These are phyloP conservation scores for Macaria liturata DNA, from an alignment of 2,888 invertebrate species.

Conservation along the genomic window DNA sequence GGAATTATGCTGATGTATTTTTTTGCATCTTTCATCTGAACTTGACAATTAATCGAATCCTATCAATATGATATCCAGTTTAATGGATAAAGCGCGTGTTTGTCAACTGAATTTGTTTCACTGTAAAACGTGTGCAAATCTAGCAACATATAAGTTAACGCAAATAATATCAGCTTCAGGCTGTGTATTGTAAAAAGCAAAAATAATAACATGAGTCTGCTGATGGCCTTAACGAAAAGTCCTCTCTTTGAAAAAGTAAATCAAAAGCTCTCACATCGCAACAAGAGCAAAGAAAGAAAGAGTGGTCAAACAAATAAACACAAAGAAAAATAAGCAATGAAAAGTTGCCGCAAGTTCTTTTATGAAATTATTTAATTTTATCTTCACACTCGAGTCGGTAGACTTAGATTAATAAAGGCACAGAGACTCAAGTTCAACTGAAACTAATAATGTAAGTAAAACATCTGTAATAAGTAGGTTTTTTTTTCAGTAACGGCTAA, in stretches of 20 bases:
- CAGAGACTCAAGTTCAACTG: background rate
- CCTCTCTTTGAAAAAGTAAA: conserved; percentile 1
- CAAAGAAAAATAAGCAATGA: conserved; percentile 18
- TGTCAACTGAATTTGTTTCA: too few relatives aligned
- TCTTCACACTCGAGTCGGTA: conserved; percentile 18
- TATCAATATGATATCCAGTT: too few relatives aligned
- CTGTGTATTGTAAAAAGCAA: background rate
- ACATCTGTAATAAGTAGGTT: too few relatives aligned
- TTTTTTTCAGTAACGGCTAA: too few relatives aligned
- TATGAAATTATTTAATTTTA: conserved; percentile 22
- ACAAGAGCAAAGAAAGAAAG: conserved; percentile 9
- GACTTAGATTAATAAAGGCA: background rate
- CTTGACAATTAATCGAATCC: too few relatives aligned
- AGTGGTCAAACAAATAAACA: conserved; percentile 14
- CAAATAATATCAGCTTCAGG: too few relatives aligned
- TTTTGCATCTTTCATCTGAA: too few relatives aligned
- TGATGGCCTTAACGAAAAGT: background rate
- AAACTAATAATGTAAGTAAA: too few relatives aligned
- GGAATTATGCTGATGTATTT: too few relatives aligned
- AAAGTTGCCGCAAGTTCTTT: conserved; percentile 22
- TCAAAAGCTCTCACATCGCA: conserved; percentile 2
- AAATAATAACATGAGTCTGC: background rate
- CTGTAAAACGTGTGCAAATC: too few relatives aligned
- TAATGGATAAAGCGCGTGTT: too few relatives aligned
- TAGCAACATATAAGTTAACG: too few relatives aligned